These are phyloP conservation scores for Palythoa heliodiscus DNA, from an alignment of 92 coral and sea anemone genomes.

Conservation along the genomic window DNA sequence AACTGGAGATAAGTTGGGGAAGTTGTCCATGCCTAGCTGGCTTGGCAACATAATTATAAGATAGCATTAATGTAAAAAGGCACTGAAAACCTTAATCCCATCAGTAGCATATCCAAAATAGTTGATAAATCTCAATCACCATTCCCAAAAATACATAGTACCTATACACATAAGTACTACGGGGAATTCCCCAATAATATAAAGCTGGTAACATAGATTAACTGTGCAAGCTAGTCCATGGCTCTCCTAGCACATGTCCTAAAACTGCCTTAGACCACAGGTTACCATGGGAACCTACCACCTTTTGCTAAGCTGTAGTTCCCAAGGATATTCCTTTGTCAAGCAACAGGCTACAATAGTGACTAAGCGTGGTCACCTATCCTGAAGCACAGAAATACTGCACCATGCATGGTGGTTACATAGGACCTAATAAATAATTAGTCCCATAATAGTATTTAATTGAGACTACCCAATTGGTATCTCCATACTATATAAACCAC, in stretches of 20 bases:
- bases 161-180: not conserved
- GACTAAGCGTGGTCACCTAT: slow-evolving; percentile 1
- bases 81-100: not conserved
- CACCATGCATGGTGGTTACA: slow-evolving; percentile 1
- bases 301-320: not conserved
- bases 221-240: slow-evolving; percentile 1
- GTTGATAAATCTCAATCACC: not conserved
- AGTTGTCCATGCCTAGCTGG: slow-evolving; percentile 1
- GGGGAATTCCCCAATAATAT: not conserved
- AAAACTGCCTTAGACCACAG: not conserved
- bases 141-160: not conserved
- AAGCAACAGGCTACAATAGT: not conserved
- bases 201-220: not conserved
- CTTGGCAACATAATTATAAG: not conserved
- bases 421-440: not conserved
- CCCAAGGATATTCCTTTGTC: not conserved
- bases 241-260: not conserved
- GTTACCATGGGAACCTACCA: slow-evolving; percentile 1
- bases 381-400: not conserved
- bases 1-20: not conserved
- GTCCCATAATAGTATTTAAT: not conserved
- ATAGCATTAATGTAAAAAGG: not conserved
- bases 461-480: not conserved
- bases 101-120: not conserved
- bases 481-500: not conserved